A percentile compares a stretch with the other conserved stretches of the same genome.
Evolutionary conservation across 2,113 vertebrate genomes (phyloP).

Genomic region (Mus spicilegus): DNA sequence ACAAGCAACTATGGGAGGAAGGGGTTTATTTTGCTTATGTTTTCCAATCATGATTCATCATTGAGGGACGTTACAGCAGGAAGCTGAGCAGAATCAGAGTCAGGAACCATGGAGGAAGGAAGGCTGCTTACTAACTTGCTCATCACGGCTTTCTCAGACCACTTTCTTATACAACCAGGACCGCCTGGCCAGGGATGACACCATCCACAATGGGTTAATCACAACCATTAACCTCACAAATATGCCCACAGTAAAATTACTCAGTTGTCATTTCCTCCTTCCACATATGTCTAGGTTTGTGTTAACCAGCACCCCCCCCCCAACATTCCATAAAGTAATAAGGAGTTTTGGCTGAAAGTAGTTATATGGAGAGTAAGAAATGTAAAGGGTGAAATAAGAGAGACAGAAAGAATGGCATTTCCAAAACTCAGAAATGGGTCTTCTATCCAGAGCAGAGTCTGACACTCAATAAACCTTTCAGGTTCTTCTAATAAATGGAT

Average conservation of each 20-base stretch:
- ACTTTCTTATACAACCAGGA: neutral
- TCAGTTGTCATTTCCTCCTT: neutral
- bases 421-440: neutral
- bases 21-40: neutral
- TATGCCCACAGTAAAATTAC: neutral
- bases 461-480: neutral
- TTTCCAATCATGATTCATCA: too few species aligned
- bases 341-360: neutral
- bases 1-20: neutral
- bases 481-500: neutral
- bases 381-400: neutral
- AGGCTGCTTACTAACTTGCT: neutral
- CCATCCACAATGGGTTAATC: neutral
- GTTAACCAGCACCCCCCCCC: neutral
- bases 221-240: neutral
- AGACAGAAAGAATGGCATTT: neutral
- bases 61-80: neutral
- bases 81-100: neutral
- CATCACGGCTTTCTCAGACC: neutral
- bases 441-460: neutral
- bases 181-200: neutral
- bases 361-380: constrained; percentile 14
- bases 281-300: neutral
- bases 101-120: neutral
- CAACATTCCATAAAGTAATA: neutral